Evolutionary conservation across 1,140 invertebrate genomes (phyloP), one percentile per base, ranked within the genome.

Genomic region (Neoseiulus cucumeris): DNA sequence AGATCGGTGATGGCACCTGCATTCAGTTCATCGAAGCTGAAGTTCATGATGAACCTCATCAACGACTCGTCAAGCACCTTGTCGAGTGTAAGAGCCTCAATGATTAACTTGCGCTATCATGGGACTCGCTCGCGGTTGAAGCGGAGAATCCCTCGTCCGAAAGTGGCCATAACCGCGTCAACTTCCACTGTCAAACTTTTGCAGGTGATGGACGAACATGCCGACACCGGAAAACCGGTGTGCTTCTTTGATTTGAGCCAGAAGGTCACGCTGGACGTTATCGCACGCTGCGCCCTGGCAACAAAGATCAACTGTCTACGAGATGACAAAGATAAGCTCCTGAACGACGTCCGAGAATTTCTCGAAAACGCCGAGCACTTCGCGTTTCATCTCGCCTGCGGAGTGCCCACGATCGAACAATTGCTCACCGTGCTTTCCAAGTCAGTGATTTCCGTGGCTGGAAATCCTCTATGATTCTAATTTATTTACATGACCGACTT

Each of bases 1-100:
- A 69, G 80, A 9, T 70, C 70, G 1, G 72, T 78, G 18, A 71
- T 80, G 25, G 77, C 77, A 42, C 79, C 80, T 18, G 78, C 77
- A 0, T 81, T 81, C 69, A 79, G 77, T 42, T 72, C 75, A 12
- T 66, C 72, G 22, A 82, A 80, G 71, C 73, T 82, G 70, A 77
- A 76, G 70, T 73, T 71, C 18, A 74, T 79, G 74, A 68, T 68
- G 25, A 67, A 69, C 4, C 69, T 75, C 7, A 76, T 78, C 55
- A 72, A 74, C 45, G 59, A 69, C 7, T 75, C 70, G 39, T 69
- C 76, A 7, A 68, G 73, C 44, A 68, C 69, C 0, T 55, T 73
- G 12, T 25, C 74, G 28, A 44, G 69, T 2, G 51, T 59, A 59
- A 39, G 33, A 6, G 33, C 33, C 14, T 5, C 9, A 4, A 47